Percentiles rank a stretch among this genome's conserved stretches.
These are phyloP conservation scores for Chalcis sispes DNA, from an alignment of 2,888 invertebrate species.

Conservation along the genomic window DNA sequence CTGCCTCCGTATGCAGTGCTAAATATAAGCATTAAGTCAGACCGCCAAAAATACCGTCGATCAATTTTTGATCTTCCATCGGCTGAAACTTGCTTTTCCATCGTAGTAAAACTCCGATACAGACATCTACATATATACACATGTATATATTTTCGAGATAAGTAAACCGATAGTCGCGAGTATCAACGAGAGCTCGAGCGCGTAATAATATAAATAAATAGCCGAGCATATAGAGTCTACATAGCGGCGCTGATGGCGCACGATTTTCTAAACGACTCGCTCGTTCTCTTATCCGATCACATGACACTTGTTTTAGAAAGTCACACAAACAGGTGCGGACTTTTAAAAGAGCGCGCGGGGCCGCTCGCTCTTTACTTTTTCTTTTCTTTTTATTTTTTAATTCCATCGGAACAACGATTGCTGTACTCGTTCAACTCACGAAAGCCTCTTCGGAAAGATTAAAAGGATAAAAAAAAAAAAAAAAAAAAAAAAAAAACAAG, in stretches of 20 bases:
- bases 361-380: no score
- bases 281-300: constrained; percentile 23
- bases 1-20: not conserved
- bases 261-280: not conserved
- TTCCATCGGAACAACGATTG: no score
- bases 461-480: no score
- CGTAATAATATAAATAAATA: not conserved
- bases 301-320: constrained; percentile 43
- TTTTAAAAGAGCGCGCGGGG: not conserved
- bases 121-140: not conserved
- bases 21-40: not conserved
- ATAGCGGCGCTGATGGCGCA: not conserved
- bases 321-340: constrained; percentile 11
- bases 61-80: not conserved
- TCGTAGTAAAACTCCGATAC: not conserved
- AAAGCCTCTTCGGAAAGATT: constrained; percentile 1
- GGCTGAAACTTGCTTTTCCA: not conserved
- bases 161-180: no score
- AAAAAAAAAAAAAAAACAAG: no score
- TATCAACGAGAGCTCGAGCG: no score
- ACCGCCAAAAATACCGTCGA: not conserved
- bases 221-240: not conserved
- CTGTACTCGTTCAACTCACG: no score
- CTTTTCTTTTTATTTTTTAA: no score
- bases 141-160: no score